phyloP scores from a whole-genome alignment of 1,140 invertebrate species.

The Drosophila murphyi region DNA sequence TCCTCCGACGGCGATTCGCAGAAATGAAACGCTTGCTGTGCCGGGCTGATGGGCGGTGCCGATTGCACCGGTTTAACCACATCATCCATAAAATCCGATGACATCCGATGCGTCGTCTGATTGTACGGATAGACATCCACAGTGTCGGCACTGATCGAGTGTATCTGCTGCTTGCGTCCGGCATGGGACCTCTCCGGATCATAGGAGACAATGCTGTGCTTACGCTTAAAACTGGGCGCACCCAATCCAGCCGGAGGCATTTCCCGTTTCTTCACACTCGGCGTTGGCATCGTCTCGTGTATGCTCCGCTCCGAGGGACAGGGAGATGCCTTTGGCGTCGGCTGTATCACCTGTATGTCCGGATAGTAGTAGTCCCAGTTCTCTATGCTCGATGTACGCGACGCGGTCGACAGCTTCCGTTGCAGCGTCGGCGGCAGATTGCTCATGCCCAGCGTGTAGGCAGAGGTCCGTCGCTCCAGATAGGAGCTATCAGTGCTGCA shows the following conservation, averaged over 20 bases:
- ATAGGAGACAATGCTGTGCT: conserved; percentile 82
- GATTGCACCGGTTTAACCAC: conserved; percentile 63
- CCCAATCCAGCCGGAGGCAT: conserved; percentile 30
- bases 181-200: conserved; percentile 79
- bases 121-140: conserved; percentile 82
- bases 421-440: conserved; percentile 85
- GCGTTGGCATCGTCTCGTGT: conserved; percentile 46
- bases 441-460: conserved; percentile 89
- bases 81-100: conserved; percentile 34
- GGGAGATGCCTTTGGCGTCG: conserved; percentile 92
- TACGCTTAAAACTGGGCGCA: conserved; percentile 66
- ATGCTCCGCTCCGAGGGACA: conserved; percentile 88
- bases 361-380: conserved; percentile 89
- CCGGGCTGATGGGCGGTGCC: conserved; percentile 52
- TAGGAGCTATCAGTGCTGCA: conserved; percentile 93
- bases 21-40: conserved; percentile 63
- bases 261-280: not conserved
- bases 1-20: conserved; percentile 76
- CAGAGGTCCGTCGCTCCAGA: conserved; percentile 90
- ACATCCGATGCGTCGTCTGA: conserved; percentile 39
- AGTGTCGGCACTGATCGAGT: conserved; percentile 82
- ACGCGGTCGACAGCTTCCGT: conserved; percentile 75
- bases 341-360: conserved; percentile 91
- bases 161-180: conserved; percentile 78
- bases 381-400: conserved; percentile 85